phyloP scores from a whole-genome alignment of 2,797 vertebrate genomes.

The Aratinga solstitialis region DNA sequence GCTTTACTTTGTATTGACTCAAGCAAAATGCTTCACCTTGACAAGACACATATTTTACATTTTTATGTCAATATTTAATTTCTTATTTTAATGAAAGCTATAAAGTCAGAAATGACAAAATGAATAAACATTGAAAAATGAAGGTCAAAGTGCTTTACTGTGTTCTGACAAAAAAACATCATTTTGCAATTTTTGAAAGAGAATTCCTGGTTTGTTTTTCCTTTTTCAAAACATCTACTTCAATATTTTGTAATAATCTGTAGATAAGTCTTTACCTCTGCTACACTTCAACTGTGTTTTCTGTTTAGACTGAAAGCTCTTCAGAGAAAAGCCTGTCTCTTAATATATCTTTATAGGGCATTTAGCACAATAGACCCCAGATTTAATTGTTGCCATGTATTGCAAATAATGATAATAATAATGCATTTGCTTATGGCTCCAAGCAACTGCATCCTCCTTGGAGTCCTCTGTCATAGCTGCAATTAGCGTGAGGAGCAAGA shows the following conservation, averaged over 20 bases:
- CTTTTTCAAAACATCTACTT: background rate
- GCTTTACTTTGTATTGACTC: background rate
- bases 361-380: background rate
- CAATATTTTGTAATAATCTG: background rate
- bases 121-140: background rate
- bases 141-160: background rate
- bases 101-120: background rate
- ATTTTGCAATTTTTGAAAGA: background rate
- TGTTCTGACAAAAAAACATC: background rate
- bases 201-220: background rate
- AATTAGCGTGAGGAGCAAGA: background rate
- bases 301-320: background rate
- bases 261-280: background rate
- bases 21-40: background rate
- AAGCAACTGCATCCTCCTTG: background rate
- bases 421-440: background rate
- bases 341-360: background rate
- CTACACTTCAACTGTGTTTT: background rate
- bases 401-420: background rate
- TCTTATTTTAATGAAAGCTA: background rate
- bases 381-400: slow-evolving; percentile 2
- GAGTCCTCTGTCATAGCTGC: background rate
- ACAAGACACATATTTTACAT: background rate
- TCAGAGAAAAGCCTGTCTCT: background rate
- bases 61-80: background rate